Base-by-base conservation (phyloP, 2,888 invertebrate species). In the Neoascia interrupta region DNA sequence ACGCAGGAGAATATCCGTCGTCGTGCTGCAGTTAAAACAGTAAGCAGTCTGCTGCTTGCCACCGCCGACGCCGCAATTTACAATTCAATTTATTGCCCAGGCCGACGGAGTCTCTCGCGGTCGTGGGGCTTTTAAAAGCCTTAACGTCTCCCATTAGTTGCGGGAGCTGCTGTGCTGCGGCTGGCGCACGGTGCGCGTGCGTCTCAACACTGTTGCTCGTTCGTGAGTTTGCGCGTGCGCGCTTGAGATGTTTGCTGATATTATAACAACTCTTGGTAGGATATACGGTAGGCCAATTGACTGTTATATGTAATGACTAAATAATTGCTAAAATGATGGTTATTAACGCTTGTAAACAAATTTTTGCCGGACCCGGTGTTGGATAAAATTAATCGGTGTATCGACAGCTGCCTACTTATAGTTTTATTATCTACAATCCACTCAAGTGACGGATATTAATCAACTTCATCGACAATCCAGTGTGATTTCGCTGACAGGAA, bases 271-370 rank as follows among this genome's bases (percentile, higher is more conserved):
- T 1, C 16, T n/a, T 60, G 56, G 45, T 58, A 54, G 54, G 49
- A 72, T 23, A 58, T 54, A 28, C 56, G 73, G 73, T 49, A 51
- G 72, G 41, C 54, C 56, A 61, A 73, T 79, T 73, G 73, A 49
- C 73, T 79, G 73, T 73, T 79, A 73, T 56, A 51, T 73, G 72
- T 79, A 79, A 79, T 73, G 61, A 73, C 66, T 74, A 80, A 80
- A 80, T 80, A 74, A 80, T 80, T 80, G 80, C 21, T 74, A 69
- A 80, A 80, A 80, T 80, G 68, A 80, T 69, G 74, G 80, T 80
- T 74, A 80, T 80, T 80, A 74, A 63, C 74, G 63, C 63, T 80
- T 80, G 80, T 80, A 74, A 80, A 69, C 80, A 80, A 80, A 80
- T 79, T 73, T 61, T 51, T 56, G 54, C 37, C 19, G 54, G 37